These are phyloP conservation scores for Panthera leo DNA, from an alignment of 2,113 vertebrate genomes.

Conservation along the genomic window DNA sequence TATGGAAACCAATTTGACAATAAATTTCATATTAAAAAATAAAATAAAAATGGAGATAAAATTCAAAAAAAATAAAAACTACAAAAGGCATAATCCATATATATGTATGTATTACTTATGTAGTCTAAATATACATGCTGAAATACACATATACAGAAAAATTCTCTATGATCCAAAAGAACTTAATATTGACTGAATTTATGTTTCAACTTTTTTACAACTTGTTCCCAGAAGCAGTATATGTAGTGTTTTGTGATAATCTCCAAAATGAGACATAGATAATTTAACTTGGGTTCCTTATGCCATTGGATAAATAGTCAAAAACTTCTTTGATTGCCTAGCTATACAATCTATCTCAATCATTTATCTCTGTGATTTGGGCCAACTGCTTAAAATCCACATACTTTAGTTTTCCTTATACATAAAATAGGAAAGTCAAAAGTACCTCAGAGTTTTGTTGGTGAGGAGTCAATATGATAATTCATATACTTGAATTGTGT, in stretches of 20 bases:
- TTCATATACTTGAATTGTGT: not conserved
- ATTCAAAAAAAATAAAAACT: too few relatives aligned
- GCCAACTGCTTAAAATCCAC: not conserved
- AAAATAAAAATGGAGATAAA: too few relatives aligned
- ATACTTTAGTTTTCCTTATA: not conserved
- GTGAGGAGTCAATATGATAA: not conserved
- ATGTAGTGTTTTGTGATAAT: not conserved
- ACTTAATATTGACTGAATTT: not conserved
- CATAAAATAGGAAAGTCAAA: not conserved
- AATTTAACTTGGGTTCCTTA: not conserved
- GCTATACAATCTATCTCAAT: not conserved
- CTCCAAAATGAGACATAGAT: not conserved
- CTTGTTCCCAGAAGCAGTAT: not conserved
- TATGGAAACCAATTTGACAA: too few relatives aligned
- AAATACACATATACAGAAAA: not conserved
- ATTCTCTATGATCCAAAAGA: not conserved
- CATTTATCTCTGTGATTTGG: not conserved
- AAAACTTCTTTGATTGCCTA: not conserved
- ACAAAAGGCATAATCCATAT: not conserved
- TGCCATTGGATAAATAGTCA: not conserved
- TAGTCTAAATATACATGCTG: not conserved
- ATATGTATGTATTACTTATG: not conserved
- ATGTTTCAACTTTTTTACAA: not conserved
- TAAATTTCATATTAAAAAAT: too few relatives aligned
- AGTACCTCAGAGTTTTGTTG: not conserved